Conservation (phyloP, 2,888 invertebrate species). For the Augochlorella aurata region DNA sequence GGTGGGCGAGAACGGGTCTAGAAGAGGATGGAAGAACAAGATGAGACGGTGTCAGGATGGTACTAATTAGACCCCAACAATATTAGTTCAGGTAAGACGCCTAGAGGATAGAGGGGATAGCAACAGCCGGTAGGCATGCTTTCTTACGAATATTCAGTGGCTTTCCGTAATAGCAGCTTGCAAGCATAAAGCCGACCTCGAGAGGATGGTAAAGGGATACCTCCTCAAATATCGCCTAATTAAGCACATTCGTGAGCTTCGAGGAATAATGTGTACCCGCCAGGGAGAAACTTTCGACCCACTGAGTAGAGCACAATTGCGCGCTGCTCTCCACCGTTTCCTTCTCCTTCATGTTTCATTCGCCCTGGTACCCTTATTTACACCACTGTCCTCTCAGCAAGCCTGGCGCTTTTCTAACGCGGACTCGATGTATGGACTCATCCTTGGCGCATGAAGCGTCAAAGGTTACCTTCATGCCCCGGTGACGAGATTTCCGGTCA, state of each 20-base stretch:
- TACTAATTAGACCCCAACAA: conserved; percentile 77
- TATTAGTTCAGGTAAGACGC: conserved; percentile 75
- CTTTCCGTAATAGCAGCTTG: conserved; percentile 73
- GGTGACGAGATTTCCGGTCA: conserved; percentile 46
- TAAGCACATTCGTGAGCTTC: conserved; percentile 77
- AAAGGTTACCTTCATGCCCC: conserved; percentile 51
- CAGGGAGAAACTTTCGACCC: conserved; percentile 62
- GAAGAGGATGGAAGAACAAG: conserved; percentile 16
- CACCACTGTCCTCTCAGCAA: conserved; percentile 15
- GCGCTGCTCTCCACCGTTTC: neutral
- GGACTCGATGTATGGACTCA: neutral
- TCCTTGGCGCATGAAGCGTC: conserved; percentile 18
- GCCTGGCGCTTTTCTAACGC: conserved; percentile 2
- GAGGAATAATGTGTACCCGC: conserved; percentile 67
- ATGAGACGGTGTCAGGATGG: conserved; percentile 57
- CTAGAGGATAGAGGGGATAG: conserved; percentile 51
- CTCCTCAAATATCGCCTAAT: conserved; percentile 78
- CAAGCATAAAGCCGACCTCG: conserved; percentile 64
- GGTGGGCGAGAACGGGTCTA: neutral
- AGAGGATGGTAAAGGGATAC: conserved; percentile 29
- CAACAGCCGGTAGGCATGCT: conserved; percentile 56
- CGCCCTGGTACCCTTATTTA: conserved; percentile 9
- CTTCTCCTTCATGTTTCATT: neutral
- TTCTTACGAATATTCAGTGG: conserved; percentile 73
- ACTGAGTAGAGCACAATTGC: conserved; percentile 57